Percentiles rank a stretch among this genome's conserved stretches.
Evolutionary conservation across 2,797 vertebrate genomes (phyloP).

Genomic region (Semaprochilodus insignis): DNA sequence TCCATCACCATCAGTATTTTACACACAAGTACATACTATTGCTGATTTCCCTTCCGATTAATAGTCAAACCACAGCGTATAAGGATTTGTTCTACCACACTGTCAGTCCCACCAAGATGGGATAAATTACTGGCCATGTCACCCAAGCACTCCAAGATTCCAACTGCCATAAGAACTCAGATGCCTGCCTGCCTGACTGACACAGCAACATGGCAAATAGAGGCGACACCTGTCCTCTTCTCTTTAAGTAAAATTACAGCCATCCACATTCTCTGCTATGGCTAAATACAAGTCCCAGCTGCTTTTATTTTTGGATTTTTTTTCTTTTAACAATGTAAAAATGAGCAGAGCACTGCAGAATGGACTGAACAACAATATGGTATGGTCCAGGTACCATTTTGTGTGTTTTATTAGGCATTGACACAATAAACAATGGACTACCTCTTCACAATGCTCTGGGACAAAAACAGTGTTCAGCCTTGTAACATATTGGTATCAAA

Average conservation of each 20-base stretch:
- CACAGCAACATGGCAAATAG: too few relatives aligned
- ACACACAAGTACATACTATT: too few relatives aligned
- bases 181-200: not conserved
- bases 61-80: not conserved
- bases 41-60: too few relatives aligned
- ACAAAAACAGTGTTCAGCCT: constrained; percentile 14
- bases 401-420: constrained; percentile 27
- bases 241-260: not conserved
- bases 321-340: not conserved
- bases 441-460: not conserved
- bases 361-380: not conserved
- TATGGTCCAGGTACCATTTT: constrained; percentile 30
- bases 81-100: not conserved
- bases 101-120: not conserved
- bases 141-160: not conserved
- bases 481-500: constrained; percentile 20
- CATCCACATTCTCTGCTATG: not conserved
- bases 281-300: not conserved
- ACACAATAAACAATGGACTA: constrained; percentile 9
- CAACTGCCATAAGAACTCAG: not conserved
- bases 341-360: not conserved
- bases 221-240: not conserved
- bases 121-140: not conserved
- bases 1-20: not conserved
- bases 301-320: not conserved